Evolutionary conservation across 2,888 invertebrate genomes (phyloP).

Genomic region (Stictocephala bisonia): DNA sequence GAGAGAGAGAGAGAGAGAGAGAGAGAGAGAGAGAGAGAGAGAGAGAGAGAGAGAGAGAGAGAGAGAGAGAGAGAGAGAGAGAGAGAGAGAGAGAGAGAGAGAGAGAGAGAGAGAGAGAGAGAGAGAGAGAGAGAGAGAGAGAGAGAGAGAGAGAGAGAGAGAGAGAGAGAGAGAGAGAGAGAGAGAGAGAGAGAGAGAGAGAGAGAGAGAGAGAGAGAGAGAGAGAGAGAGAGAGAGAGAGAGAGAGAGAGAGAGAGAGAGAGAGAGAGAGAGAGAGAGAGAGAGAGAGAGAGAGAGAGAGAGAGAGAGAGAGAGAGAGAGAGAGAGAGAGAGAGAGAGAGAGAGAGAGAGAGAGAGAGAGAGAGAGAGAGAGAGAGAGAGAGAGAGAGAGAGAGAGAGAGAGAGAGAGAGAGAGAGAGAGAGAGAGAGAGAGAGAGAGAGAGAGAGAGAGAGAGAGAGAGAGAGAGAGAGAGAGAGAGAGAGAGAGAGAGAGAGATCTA

Average conservation of each 20-base stretch:
- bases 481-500: not conserved
- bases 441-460: conserved; percentile 39
- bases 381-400: not conserved
- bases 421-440: conserved; percentile 30
- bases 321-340: not conserved
- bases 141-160: no score
- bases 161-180: no score
- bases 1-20: no score
- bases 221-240: not conserved
- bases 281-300: not conserved
- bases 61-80: no score
- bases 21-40: no score
- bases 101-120: no score
- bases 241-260: conserved; percentile 3
- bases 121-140: no score
- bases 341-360: conserved; percentile 5
- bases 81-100: no score
- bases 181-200: no score
- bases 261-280: not conserved
- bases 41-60: no score
- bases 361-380: conserved; percentile 4
- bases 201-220: no score
- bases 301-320: not conserved
- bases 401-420: not conserved
- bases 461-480: conserved; percentile 29